Evolutionary conservation across 2,113 vertebrate genomes (phyloP), one percentile per base, ranked within the genome.

Genomic region (Zosterops lateralis): DNA sequence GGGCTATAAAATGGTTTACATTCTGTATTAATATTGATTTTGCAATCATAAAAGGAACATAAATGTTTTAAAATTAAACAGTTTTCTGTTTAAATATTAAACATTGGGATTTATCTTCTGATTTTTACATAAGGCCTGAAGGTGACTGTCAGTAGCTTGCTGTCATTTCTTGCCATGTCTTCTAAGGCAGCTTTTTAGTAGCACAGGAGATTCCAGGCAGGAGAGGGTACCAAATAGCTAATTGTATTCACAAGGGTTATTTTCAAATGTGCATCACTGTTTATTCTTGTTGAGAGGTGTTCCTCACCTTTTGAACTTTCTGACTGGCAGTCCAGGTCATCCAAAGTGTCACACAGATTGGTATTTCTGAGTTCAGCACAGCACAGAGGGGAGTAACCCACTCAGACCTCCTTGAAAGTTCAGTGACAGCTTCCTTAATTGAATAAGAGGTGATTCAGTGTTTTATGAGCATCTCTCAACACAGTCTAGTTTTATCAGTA

Each of bases 11-110:
- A 85, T 38, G 58, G 26, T 96, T 96, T 96, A 88, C 54, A 38
- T 96, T 96, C 78, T 87, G n/a, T 79, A 16, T 90, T 73, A 92
- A 88, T 83, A 76, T 71, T 86, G 92, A 95, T 94, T 93, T 94
- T 95, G 87, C 72, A 85, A 56, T 95, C 90, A 91, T 96, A 96
- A 95, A 96, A 94, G 78, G 82, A 92, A 73, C 88, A 60, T 70
- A 68, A 77, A 67, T 96, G 92, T 96, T 97, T 96, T 50, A 76
- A 95, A 95, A 80, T 95, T 45, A 95, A 96, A 92, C 44, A 24
- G 68, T 71, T 89, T 85, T 90, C 71, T 87, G 68, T 96, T 96
- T 96, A 95, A 94, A 91, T 96, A 84, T 95, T 92, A 97, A 97
- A 94, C 89, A 87, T 62, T 64, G 82, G 22, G 21, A 21, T 92